Evolutionary conservation across 2,888 invertebrate species (phyloP), one percentile per base, ranked within the genome.

Genomic region (Linnaemya vulpina): DNA sequence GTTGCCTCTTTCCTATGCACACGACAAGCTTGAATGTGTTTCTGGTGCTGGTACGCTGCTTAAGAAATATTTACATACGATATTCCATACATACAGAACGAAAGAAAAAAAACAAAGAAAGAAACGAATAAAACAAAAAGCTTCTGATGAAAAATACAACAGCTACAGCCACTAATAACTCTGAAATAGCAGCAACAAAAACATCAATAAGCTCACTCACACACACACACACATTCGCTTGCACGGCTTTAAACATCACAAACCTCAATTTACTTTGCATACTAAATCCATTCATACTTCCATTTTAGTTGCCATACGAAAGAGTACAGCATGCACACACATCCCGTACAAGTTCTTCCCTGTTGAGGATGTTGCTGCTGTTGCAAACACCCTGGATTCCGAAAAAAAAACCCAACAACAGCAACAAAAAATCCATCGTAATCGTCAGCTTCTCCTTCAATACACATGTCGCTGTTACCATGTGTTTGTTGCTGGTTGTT

Each of bases 231-330:
- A 25, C 25, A 58, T 43, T n/a, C 46, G 35, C 46, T 58, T 60
- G 35, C 35, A 74, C 74, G 65, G 62, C 68, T 35, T 25, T 73
- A 73, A 65, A 65, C 73, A 62, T 68, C 71, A 30, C 67, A 74
- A 83, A 83, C 83, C 83, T 78, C 73, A 78, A 83, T 78, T 83
- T 83, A 78, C 73, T 78, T 83, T 83, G 67, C 78, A 67, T 83
- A 30, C 65, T 38, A 63, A 25, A 76, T 40, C 38, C 63, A 73
- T 60, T 58, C 73, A 80, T 51, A 80, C 49, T 49, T 81, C 60
- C 53, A 74, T 55, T 63, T 49, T 55, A 38, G 46, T 62, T 22
- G 38, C 55, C n/a, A 38, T n/a, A 43, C n/a, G 40, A 20, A 70
- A 3, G 20, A 46, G 40, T 70, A 40, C 62, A 78, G 62, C 62